phyloP scores from a whole-genome alignment of 2,797 vertebrate genomes.

The Chloroceryle amazona region DNA sequence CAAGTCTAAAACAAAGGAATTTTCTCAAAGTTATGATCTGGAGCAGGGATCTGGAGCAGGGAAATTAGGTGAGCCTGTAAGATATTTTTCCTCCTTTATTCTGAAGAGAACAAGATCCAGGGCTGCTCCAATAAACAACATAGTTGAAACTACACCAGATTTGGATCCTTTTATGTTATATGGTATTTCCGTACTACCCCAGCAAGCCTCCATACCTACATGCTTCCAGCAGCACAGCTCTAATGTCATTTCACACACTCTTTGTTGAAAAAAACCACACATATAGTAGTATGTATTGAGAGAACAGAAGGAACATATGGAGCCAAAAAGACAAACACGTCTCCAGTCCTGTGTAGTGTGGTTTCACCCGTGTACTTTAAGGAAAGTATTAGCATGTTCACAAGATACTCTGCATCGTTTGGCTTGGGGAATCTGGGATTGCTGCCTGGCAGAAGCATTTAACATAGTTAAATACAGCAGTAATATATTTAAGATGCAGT shows the following conservation, averaged over 20 bases:
- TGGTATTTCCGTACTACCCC: not conserved
- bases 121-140: not conserved
- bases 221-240: not conserved
- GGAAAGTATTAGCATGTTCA: not conserved
- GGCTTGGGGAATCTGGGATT: not conserved
- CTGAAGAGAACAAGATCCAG: not conserved
- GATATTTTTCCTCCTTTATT: not conserved
- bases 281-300: not conserved
- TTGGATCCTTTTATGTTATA: not conserved
- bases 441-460: not conserved
- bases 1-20: not conserved
- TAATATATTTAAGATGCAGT: not conserved
- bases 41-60: not conserved
- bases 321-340: not conserved
- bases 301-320: not conserved
- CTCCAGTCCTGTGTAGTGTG: not conserved
- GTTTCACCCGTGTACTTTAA: not conserved
- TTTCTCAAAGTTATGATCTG: not conserved
- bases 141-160: not conserved
- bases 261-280: not conserved
- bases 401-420: not conserved
- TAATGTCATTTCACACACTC: not conserved
- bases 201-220: not conserved
- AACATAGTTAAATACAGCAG: not conserved
- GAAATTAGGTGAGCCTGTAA: not conserved